Evolutionary conservation across 1,140 invertebrate genomes (phyloP), one percentile per base, ranked within the genome.

Genomic region (Leptinotarsa defecta): DNA sequence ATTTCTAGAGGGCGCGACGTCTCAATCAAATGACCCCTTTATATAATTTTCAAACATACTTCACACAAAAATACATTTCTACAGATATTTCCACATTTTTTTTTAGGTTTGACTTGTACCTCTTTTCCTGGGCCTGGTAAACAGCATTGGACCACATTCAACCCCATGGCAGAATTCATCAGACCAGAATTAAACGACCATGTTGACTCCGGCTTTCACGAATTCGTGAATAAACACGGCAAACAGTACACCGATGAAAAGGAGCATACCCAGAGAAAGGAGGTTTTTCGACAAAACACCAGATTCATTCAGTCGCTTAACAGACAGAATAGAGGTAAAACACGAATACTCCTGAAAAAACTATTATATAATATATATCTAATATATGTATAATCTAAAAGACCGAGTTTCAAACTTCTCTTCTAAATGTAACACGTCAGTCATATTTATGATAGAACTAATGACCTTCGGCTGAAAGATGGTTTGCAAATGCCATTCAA

Each of bases 161-260:
- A 98, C 87, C 96, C 96, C 5, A 97, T 98, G 92, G 90, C 89
- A 67, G 96, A 98, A 88, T 98, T 96, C 81, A 88, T 98, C 49
- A 89, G 93, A 81, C 89, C 88, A 13, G 87, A 89, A 78, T 84
- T 90, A 49, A 91, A 94, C 63, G 81, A 85, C 0, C 96, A 98
- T 85, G 87, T 97, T 2, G 87, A 95, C 61, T 86, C 88, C 64
- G 91, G 92, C 81, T 98, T 98, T 86, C 86, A 92, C 43, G 85
- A 89, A 61, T 98, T 97, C 83, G 92, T 92, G 80, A 87, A 80
- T 0, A 90, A 89, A 64, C 95, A 98, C 82, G 87, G 89, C 3
- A 94, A 92, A 81, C 77, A 87, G 4, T 98, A 98, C 84, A 78
- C 81, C 0, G 86, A 84, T 78, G 83, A 89, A 3, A 82, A 88